Conservation (phyloP, 1,140 invertebrate genomes). For the Tetramorium alpestre region DNA sequence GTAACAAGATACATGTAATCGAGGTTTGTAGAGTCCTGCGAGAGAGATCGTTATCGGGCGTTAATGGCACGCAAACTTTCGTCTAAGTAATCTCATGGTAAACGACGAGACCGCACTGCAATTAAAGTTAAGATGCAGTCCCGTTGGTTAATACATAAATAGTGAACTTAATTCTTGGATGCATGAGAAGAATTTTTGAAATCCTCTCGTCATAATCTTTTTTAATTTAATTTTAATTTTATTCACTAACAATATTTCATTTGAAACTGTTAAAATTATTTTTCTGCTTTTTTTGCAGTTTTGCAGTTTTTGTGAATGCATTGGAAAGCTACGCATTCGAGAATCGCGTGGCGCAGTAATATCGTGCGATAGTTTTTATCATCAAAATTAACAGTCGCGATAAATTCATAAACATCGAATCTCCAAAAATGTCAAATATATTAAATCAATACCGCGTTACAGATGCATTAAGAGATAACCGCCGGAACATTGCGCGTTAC, state of each 20-base stretch:
- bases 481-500: neutral
- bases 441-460: constrained; percentile 5
- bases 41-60: constrained; percentile 47
- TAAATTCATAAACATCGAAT: neutral
- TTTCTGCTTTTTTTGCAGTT: neutral
- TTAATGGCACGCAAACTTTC: constrained; percentile 40
- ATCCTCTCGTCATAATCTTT: neutral
- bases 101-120: neutral
- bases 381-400: neutral
- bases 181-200: neutral
- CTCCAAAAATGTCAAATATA: neutral
- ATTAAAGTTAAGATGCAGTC: constrained; percentile 21
- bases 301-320: neutral
- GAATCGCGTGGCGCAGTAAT: no score
- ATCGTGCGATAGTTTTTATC: no score
- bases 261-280: neutral
- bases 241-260: neutral
- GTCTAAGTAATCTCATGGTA: constrained; percentile 38
- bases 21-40: constrained; percentile 10
- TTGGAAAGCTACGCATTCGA: no score
- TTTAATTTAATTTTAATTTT: neutral
- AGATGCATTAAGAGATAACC: neutral
- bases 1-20: constrained; percentile 9
- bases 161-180: neutral
- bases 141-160: neutral